phyloP scores from a whole-genome alignment of 2,113 vertebrate genomes.

The Tricholaema leucomelas region DNA sequence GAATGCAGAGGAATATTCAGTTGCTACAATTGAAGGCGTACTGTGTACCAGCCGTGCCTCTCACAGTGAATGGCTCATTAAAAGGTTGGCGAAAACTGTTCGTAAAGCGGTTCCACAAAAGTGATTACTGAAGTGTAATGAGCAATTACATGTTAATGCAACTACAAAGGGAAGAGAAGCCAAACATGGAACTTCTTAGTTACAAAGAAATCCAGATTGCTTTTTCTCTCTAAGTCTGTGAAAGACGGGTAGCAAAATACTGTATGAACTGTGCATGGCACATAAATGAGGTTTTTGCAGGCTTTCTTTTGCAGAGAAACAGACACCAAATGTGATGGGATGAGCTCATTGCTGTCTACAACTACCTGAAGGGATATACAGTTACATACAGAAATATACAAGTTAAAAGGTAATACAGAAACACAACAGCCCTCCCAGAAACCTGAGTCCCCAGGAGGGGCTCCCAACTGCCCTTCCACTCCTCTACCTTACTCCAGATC shows the following conservation, averaged over 20 bases:
- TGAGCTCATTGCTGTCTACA: no score
- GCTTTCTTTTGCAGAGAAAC: constrained; percentile 3
- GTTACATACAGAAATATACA: no score
- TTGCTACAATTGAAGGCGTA: not conserved
- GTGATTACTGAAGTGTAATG: constrained; percentile 8
- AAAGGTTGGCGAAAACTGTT: not conserved
- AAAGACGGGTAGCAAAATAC: not conserved
- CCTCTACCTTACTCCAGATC: no score
- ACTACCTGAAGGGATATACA: no score
- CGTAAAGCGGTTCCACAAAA: not conserved
- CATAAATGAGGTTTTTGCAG: not conserved
- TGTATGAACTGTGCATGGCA: not conserved
- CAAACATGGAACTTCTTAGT: not conserved
- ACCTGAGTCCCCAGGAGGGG: no score
- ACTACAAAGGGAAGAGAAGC: not conserved
- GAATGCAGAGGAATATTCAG: not conserved
- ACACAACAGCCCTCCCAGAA: no score
- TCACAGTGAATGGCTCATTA: not conserved
- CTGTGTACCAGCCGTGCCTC: not conserved
- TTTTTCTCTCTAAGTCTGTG: not conserved
- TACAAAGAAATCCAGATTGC: not conserved
- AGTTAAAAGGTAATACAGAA: no score
- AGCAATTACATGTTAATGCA: not conserved
- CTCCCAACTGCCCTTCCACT: no score
- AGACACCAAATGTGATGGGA: not conserved